Evolutionary conservation across 2,113 vertebrate species (phyloP), one percentile per base, ranked within the genome.

Genomic region (Protomyctophum bolini): DNA sequence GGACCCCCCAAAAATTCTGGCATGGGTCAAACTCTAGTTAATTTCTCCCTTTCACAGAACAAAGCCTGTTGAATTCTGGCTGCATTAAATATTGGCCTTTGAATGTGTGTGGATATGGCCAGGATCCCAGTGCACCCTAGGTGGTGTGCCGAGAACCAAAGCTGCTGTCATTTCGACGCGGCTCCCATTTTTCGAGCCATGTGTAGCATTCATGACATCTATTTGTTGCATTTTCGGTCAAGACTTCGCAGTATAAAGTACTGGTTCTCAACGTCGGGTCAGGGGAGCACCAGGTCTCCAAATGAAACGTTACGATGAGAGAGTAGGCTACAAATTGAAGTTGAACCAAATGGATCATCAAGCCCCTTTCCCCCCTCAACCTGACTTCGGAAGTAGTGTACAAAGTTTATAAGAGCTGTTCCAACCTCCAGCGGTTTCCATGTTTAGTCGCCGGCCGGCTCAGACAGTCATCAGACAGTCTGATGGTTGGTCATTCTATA

Each of bases 401-500:
- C 54, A 63, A 21, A 15, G n/a, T 50, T 63, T 41, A 0, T 41
- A 41, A 9, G 46, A 63, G 69, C 21, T 71, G 73, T 82, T 83
- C 75, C 63, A 64, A 41, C 77, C 45, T 51, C 51, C 54, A 73
- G 9, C 12, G 46, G 63, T 77, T 86, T 82, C 70, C 75, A 68
- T 68, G 56, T 63, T 68, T 75, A 68, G 81, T 76, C 0, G 21
- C 11, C 10, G 57, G 66, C 74, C 1, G 33, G 33, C 33, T 41
- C 33, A 41, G 33, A 41, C 47, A 63, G n/a, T n/a, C n/a, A n/a
- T n/a, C n/a, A n/a, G 10, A 65, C 60, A 54, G 12, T 61, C 52
- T 58, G 75, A 79, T 77, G 84, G 80, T 76, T 81, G 58, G 62
- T 80, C 63, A 9, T 21, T 72, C n/a, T 71, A 49, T 46, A 73